Evolutionary conservation across 1,140 invertebrate genomes (phyloP), one percentile per base, ranked within the genome.

Genomic region (Aphis gossypii): DNA sequence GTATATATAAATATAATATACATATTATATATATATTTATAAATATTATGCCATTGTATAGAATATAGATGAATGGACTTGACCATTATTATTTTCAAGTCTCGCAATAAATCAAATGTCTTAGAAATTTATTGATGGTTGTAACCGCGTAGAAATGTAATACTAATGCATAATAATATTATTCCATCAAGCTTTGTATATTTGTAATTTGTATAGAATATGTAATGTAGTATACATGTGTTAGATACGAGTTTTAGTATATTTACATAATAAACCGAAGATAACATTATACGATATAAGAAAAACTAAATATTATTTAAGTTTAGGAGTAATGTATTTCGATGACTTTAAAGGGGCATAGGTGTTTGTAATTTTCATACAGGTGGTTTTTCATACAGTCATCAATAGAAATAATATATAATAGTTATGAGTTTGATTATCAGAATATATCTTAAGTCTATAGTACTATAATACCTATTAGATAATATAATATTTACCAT

Each of bases 41-140:
- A 9, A 30, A 60, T n/a, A 68, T n/a, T 14, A n/a, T 18, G 60
- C 11, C 30, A 14, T n/a, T 68, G 60, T 46, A 46, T 46, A 46
- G 44, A 46, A 0, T 68, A 68, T n/a, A n/a, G 60, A 76, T n/a
- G 60, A 76, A 76, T 18, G 60, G 60, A 76, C 30, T 76, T n/a
- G n/a, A n/a, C 60, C 60, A 76, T n/a, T 76, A 76, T 76, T 76
- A n/a, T 76, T 76, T 76, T 76, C n/a, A 76, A 76, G 60, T 76
- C 60, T 18, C 30, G 14, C 30, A 76, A 76, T 76, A 76, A 76
- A 76, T 76, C 60, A 76, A 76, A 76, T n/a, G 30, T 76, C 30
- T 76, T 76, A 76, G 20, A n/a, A 76, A 76, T 51, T 51, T 51
- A 51, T n/a, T n/a, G 60, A 76, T 76, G 60, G 60, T 35, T n/a